Base-by-base conservation (phyloP, 2,888 invertebrate genomes). In the Melipona beecheii region DNA sequence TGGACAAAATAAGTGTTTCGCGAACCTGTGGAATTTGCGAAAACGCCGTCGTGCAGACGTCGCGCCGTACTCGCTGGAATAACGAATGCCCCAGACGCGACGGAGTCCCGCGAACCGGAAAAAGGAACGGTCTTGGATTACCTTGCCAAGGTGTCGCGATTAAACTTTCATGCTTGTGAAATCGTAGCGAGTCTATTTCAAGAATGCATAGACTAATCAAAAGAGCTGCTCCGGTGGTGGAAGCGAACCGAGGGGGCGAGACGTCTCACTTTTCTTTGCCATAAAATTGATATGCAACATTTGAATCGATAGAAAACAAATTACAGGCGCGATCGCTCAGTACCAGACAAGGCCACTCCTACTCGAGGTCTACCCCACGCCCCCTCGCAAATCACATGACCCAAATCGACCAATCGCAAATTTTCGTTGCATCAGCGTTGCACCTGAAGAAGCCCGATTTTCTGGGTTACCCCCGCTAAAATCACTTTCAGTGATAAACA, bases 131-230 rank as follows among this genome's bases (percentile, higher is more conserved):
- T 65, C 58, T 69, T 72, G 68, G 75, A 78, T 86, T 87, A 80
- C 80, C 83, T 83, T 80, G 43, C 24, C 64, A 68, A 81, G 60
- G 66, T 75, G 80, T 73, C 75, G 86, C 60, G 71, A 75, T 91
- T 80, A 85, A 88, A 90, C 75, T 89, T 91, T 88, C 86, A 87
- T 86, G 75, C 36, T 27, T 62, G 76, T 80, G 85, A 83, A 83
- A 87, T 90, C 85, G 87, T 71, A 75, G 73, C 81, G 80, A 68
- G 83, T 68, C 86, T 87, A 90, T 90, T 91, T 92, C 90, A 91
- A 91, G 89, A 90, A 91, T 92, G 90, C 91, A 92, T 91, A 90
- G 91, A 86, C 90, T 90, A 90, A 92, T 91, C 90, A 91, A 90
- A 90, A 91, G 86, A 84, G 78, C 62, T 49, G 66, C 24, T 49